Conservation (phyloP, 2,797 vertebrate genomes). For the Pipistrellus pipistrellus region DNA sequence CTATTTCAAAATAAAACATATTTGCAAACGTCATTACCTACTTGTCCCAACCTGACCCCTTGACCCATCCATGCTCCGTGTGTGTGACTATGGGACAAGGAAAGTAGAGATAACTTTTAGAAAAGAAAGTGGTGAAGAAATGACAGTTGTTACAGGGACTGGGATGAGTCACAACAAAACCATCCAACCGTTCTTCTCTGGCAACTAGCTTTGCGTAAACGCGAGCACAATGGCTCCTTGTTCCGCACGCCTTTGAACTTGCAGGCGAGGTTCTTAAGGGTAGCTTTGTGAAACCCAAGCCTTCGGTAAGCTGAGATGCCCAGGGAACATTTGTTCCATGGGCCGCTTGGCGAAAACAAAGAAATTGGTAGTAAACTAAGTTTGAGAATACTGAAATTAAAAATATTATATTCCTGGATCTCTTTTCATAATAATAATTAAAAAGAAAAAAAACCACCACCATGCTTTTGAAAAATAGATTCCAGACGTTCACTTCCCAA, state of each 20-base stretch:
- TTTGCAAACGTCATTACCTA: not conserved
- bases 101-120: constrained; percentile 2
- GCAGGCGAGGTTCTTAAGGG: constrained; percentile 48
- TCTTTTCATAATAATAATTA: constrained; percentile 5
- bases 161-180: constrained; percentile 66
- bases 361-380: not conserved
- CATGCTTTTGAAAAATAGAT: not conserved
- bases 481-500: not conserved
- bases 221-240: constrained; percentile 75
- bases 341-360: constrained; percentile 44
- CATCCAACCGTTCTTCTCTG: constrained; percentile 35
- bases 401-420: constrained; percentile 32
- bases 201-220: constrained; percentile 38
- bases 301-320: constrained; percentile 64
- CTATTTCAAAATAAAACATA: constrained; percentile 33
- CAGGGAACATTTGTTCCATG: constrained; percentile 37
- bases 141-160: not conserved
- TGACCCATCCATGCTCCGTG: not conserved
- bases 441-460: not conserved
- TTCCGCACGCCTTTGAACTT: constrained; percentile 59
- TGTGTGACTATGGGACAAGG: not conserved
- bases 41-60: not conserved
- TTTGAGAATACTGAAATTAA: constrained; percentile 59
- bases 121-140: constrained; percentile 46
- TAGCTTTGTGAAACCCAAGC: constrained; percentile 72